A percentile compares a stretch with the other conserved stretches of the same genome.
phyloP scores from a whole-genome alignment of 2,888 invertebrate species.

The Antheraea yamamai region DNA sequence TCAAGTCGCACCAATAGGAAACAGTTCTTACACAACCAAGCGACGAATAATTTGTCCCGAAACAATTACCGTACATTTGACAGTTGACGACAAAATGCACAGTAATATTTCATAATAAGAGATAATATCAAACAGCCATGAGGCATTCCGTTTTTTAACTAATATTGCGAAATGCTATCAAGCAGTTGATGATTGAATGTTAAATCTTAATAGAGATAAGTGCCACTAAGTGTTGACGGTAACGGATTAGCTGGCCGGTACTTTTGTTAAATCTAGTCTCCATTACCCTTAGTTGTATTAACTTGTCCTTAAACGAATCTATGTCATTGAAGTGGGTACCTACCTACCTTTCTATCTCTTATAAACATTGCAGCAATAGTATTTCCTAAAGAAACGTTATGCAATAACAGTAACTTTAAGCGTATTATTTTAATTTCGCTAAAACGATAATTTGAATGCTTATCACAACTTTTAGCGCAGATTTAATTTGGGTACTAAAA shows the following conservation, averaged over 20 bases:
- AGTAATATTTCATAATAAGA: slow-evolving; percentile 37
- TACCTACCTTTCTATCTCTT: background rate
- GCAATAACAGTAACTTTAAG: background rate
- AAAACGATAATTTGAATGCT: background rate
- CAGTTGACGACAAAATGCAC: slow-evolving; percentile 22
- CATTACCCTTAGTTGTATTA: slow-evolving; percentile 2
- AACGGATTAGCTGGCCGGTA: slow-evolving; percentile 27
- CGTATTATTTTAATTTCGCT: background rate
- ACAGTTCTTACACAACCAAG: slow-evolving; percentile 15
- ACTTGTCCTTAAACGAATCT: background rate
- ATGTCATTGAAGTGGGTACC: background rate
- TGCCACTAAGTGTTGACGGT: slow-evolving; percentile 30
- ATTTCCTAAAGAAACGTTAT: background rate
- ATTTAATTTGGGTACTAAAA: background rate
- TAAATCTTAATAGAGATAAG: slow-evolving; percentile 35
- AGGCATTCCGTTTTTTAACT: slow-evolving; percentile 38
- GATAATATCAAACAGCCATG: slow-evolving; percentile 36
- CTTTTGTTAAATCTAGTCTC: background rate
- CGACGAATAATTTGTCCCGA: background rate
- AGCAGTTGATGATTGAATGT: slow-evolving; percentile 43
- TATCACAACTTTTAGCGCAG: background rate
- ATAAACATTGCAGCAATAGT: background rate
- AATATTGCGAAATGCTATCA: slow-evolving; percentile 49
- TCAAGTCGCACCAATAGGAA: slow-evolving; percentile 30
- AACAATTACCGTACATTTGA: background rate